Evolutionary conservation across 1,140 invertebrate genomes (phyloP).

Genomic region (Drosophila truncata): DNA sequence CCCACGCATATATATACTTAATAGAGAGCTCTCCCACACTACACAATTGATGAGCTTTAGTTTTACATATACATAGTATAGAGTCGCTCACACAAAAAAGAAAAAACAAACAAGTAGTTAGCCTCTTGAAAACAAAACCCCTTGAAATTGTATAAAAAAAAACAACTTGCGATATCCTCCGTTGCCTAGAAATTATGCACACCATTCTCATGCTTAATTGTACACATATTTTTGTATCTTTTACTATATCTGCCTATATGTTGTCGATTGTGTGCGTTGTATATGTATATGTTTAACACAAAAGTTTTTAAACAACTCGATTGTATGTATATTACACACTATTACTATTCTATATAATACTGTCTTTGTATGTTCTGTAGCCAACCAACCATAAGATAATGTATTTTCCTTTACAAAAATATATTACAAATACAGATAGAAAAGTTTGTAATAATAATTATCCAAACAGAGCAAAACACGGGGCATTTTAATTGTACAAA

Average conservation of each 20-base stretch:
- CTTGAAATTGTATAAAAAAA: constrained; percentile 56
- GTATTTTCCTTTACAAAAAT: constrained; percentile 83
- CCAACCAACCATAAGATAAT: constrained; percentile 55
- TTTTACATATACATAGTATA: constrained; percentile 55
- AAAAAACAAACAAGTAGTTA: constrained; percentile 32
- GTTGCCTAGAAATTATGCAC: constrained; percentile 39
- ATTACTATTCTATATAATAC: constrained; percentile 4
- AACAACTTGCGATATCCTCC: constrained; percentile 14
- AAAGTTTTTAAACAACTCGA: constrained; percentile 56
- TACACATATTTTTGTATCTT: constrained; percentile 62
- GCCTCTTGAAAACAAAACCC: constrained; percentile 5
- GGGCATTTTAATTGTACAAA: constrained; percentile 39
- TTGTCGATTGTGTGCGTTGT: constrained; percentile 64
- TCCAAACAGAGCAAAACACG: constrained; percentile 1
- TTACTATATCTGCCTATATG: constrained; percentile 51
- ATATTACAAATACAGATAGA: constrained; percentile 71
- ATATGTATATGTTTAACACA: constrained; percentile 55
- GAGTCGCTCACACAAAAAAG: constrained; percentile 23
- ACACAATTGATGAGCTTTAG: constrained; percentile 48
- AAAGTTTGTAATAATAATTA: constrained; percentile 37
- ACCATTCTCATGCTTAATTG: constrained; percentile 49
- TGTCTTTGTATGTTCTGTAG: constrained; percentile 69
- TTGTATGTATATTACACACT: constrained; percentile 67
- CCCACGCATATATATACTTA: constrained; percentile 51
- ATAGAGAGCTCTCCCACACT: constrained; percentile 46